Evolutionary conservation across 2,888 invertebrate genomes (phyloP).

Genomic region (Drosophila subsilvestris): DNA sequence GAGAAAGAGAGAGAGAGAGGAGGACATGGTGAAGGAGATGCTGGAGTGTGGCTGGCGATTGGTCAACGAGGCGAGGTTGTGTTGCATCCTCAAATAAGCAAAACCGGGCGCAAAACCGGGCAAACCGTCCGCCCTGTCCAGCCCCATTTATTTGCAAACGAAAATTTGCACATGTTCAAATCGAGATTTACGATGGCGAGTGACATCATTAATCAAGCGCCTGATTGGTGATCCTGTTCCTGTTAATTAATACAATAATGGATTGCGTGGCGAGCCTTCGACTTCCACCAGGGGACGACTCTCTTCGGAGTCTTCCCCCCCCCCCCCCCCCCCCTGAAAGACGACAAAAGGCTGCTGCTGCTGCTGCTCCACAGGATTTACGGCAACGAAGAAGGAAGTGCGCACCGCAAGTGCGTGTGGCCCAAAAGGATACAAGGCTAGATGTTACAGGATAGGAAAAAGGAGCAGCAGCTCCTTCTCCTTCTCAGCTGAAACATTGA

Average conservation of each 20-base stretch:
- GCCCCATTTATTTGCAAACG: slow-evolving; percentile 76
- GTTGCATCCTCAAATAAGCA: slow-evolving; percentile 7
- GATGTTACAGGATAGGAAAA: slow-evolving; percentile 20
- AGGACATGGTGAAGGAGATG: slow-evolving; percentile 3
- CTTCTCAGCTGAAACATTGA: slow-evolving; percentile 68
- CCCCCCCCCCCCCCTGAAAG: slow-evolving; percentile 21
- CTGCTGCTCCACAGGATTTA: slow-evolving; percentile 41
- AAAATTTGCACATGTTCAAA: slow-evolving; percentile 82
- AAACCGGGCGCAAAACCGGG: neutral
- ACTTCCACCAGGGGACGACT: slow-evolving; percentile 16
- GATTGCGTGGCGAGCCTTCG: slow-evolving; percentile 73
- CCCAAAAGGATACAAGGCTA: slow-evolving; percentile 26
- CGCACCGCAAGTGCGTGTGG: slow-evolving; percentile 30
- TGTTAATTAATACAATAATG: slow-evolving; percentile 85
- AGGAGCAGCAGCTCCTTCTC: slow-evolving; percentile 26
- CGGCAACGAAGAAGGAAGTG: slow-evolving; percentile 50
- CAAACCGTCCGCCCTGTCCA: neutral
- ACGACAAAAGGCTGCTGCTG: slow-evolving; percentile 21
- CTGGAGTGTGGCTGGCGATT: slow-evolving; percentile 44
- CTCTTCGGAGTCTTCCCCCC: neutral
- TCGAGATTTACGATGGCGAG: slow-evolving; percentile 84
- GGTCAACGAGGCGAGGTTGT: slow-evolving; percentile 44
- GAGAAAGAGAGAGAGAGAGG: slow-evolving; percentile 9
- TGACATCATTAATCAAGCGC: slow-evolving; percentile 85
- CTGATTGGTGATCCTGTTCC: slow-evolving; percentile 85